Evolutionary conservation across 1,140 invertebrate species (phyloP), one percentile per base, ranked within the genome.

Genomic region (Papilio xuthus): DNA sequence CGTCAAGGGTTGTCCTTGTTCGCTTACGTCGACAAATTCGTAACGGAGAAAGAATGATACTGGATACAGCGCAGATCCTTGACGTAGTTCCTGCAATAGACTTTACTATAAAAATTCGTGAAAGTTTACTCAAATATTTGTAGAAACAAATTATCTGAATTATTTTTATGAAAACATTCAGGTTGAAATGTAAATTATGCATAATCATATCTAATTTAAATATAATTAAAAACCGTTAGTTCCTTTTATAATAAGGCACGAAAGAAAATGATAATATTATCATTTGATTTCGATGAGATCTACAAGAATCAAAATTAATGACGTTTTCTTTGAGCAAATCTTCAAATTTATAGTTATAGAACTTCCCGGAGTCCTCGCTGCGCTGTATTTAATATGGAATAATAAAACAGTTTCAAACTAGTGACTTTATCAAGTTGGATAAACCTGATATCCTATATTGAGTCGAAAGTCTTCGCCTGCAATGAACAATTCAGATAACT

Each of bases 11-110:
- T 96, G 87, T 79, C 95, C 94, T 93, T 96, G 94, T 94, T 96
- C 94, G 87, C 96, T 92, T 83, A 96, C 90, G 90, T 95, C 94
- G 80, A 96, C 96, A 88, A 98, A 98, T 91, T 98, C 97, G 90
- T 97, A 98, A 18, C 96, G 95, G 1, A 97, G 94, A 28, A 96
- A 94, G 85, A 97, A 97, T 78, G 96, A 96, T 23, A 97, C 96
- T 1, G 97, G 96, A 90, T 96, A 97, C 7, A 97, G 93, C 1
- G 97, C 96, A 53, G 96, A 97, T 4, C 96, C 96, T 88, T 97
- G 96, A 77, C 95, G 95, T n/a, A 97, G 93, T 83, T 96, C 96
- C 91, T 96, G 95, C 72, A 77, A 80, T 78, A 83, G 50, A 79
- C 41, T 37, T 60, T 67, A 50, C 53, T 78, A 76, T 23, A 44